Base-by-base conservation (phyloP, 2,113 vertebrate genomes). In the Danionella cerebrum region DNA sequence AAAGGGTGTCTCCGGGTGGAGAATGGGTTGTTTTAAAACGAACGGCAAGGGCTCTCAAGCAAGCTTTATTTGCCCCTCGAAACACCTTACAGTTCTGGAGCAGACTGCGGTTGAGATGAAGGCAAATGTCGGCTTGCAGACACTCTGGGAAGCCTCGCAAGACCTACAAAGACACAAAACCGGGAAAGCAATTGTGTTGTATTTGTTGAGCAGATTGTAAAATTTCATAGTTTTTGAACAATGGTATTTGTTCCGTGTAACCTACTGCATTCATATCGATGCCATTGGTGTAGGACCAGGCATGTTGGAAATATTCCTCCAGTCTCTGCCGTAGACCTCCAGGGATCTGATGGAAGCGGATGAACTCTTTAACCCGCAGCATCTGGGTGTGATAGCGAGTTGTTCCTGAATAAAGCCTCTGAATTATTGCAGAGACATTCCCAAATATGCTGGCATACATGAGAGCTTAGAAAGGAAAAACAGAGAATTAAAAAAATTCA, bases 381-480 rank as follows among this genome's bases (percentile, higher is more conserved):
- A 98, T 94, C 85, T 98, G 95, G 0, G 93, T 96, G 83, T 98
- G 95, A 84, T 98, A 98, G 54, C 94, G 94, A 0, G 93, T 91
- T 0, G 94, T 98, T 65, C 96, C 93, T 0, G 93, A 94, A 76
- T 98, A 98, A 36, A 98, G 83, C 12, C 94, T 90, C 83, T 98
- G 95, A 83, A 98, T 98, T 81, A 98, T 98, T 70, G 96, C 95
- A 0, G 95, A 95, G 75, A 98, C 96, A 0, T 98, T 98, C 70
- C 95, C 96, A 6, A 98, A 98, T 82, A 98, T 98, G 65, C 96
- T 98, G 85, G 96, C 96, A 0, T 98, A 98, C 95, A 98, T 98
- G 42, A 98, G 92, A 65, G 96, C 96, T 98, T 81, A 22, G 31
- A 22, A 5, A 53, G 19, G 22, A 41, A 33, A 31, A 39, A 24